Conservation (phyloP, 2,888 invertebrate species). For the Latrodectus hesperus region DNA sequence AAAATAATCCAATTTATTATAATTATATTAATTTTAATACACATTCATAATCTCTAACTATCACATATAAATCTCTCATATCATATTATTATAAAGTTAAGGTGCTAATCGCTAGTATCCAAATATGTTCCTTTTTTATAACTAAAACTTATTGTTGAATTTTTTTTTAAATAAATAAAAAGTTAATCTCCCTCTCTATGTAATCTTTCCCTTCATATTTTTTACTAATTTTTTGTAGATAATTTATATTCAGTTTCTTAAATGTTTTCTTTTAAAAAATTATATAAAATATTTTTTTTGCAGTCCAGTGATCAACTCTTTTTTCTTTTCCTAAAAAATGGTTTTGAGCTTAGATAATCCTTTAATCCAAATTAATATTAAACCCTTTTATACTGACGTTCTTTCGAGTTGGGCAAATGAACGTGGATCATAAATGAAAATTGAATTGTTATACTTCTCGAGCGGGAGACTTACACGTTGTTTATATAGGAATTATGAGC, state of each 20-base stretch:
- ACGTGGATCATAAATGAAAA: not conserved
- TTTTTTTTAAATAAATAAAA: no score
- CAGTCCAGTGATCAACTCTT: not conserved
- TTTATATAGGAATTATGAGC: constrained; percentile 55
- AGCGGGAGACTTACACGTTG: constrained; percentile 16
- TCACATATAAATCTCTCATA: no score
- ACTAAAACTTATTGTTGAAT: no score
- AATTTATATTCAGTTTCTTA: not conserved
- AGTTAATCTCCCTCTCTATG: no score
- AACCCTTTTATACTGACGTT: not conserved
- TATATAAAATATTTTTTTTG: not conserved
- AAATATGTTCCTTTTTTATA: no score
- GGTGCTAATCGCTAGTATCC: no score
- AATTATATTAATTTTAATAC: no score
- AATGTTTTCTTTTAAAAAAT: no score
- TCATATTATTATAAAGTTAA: no score
- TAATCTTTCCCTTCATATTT: not conserved
- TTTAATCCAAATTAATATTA: not conserved
- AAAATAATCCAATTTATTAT: no score
- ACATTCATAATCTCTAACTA: no score
- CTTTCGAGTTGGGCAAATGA: not conserved
- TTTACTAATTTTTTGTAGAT: not conserved
- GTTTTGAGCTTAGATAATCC: not conserved
- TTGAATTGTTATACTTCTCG: not conserved
- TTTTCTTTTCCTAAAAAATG: not conserved